A percentile compares a stretch with the other conserved stretches of the same genome.
Evolutionary conservation across 2,888 invertebrate genomes (phyloP).

Genomic region (Acanthosepion lycidas): DNA sequence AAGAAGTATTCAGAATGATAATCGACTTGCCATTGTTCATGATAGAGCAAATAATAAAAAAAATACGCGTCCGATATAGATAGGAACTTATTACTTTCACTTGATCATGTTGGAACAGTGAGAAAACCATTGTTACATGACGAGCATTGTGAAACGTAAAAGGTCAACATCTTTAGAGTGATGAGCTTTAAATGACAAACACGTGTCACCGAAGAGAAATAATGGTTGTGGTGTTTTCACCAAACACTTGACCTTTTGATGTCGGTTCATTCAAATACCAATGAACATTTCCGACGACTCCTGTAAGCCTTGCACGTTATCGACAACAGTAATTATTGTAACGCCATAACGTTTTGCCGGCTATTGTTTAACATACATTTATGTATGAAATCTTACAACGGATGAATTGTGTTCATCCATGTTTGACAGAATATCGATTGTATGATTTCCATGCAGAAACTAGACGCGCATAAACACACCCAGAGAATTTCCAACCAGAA

Average conservation of each 20-base stretch:
- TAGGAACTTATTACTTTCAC: not conserved
- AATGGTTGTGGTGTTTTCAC: not conserved
- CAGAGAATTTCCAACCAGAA: not conserved
- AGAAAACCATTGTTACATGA: too few species aligned
- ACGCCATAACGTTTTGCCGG: not conserved
- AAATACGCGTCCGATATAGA: not conserved
- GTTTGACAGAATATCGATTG: not conserved
- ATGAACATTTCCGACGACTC: not conserved
- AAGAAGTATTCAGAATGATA: not conserved
- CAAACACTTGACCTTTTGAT: not conserved
- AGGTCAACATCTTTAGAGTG: slow-evolving; percentile 11
- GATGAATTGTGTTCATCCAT: not conserved
- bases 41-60: not conserved
- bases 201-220: not conserved
- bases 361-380: not conserved
- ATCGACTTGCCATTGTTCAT: not conserved
- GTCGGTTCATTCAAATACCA: not conserved
- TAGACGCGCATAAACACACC: not conserved
- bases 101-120: not conserved
- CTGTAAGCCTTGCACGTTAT: not conserved
- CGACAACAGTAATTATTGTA: not conserved
- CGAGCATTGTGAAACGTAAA: not conserved
- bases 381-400: not conserved
- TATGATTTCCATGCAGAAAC: not conserved
- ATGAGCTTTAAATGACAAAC: slow-evolving; percentile 11